A percentile compares a stretch with the other conserved stretches of the same genome.
These are phyloP conservation scores for Diorhabda elongata DNA, from an alignment of 1,140 invertebrate genomes.

Conservation along the genomic window DNA sequence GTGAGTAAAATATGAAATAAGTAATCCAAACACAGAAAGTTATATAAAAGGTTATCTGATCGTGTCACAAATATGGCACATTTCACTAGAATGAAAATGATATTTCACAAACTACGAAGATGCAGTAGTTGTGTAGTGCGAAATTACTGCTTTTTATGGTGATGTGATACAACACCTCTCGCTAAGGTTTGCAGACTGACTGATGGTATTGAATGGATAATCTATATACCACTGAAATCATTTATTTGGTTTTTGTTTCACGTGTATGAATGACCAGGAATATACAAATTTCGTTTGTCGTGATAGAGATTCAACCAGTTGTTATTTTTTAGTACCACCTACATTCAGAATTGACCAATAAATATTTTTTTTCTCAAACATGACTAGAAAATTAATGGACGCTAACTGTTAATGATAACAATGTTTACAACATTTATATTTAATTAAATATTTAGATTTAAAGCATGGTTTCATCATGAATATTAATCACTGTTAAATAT, in stretches of 20 bases:
- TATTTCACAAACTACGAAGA: not conserved
- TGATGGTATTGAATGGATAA: constrained; percentile 9
- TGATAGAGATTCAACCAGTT: not conserved
- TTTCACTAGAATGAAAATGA: not conserved
- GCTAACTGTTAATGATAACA: constrained; percentile 1
- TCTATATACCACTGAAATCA: constrained; percentile 8
- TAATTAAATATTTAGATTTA: constrained; percentile 16
- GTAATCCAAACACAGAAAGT: too few relatives aligned
- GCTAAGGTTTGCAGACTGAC: constrained; percentile 14
- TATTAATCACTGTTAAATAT: not conserved
- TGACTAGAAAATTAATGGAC: constrained; percentile 2
- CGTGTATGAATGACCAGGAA: not conserved
- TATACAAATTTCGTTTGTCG: not conserved
- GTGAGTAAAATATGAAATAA: too few relatives aligned
- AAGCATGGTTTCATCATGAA: not conserved
- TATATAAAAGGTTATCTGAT: not conserved
- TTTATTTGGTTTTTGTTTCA: constrained; percentile 11
- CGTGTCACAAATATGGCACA: not conserved
- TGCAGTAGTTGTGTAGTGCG: constrained; percentile 6
- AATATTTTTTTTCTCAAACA: constrained; percentile 6
- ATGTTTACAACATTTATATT: constrained; percentile 8
- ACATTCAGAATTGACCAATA: not conserved
- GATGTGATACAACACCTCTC: constrained; percentile 14
- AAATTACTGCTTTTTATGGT: not conserved
- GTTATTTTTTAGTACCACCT: not conserved